Percentiles rank a stretch among this genome's conserved stretches.
phyloP scores from a whole-genome alignment of 2,888 invertebrate genomes.

The Agrenia bidenticulata region DNA sequence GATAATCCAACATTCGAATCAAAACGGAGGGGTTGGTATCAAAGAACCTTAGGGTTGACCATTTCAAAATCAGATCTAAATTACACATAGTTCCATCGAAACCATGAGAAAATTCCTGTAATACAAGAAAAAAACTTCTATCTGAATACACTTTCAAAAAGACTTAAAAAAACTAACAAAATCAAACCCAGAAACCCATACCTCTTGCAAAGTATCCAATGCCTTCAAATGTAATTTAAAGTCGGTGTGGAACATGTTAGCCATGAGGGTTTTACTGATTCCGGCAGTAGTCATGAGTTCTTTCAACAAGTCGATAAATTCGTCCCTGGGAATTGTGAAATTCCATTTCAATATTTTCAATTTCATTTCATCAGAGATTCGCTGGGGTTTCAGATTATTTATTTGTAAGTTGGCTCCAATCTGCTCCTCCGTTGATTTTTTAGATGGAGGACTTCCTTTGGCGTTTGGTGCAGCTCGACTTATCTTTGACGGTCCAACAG shows the following conservation, averaged over 20 bases:
- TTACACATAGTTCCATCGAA: conserved; percentile 80
- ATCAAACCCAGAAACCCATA: no score
- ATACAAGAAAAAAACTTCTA: conserved; percentile 26
- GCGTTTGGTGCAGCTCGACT: conserved; percentile 29
- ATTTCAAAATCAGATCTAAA: conserved; percentile 91
- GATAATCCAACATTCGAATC: conserved; percentile 90
- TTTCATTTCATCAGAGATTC: conserved; percentile 91
- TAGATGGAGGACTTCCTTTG: conserved; percentile 54
- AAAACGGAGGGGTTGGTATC: conserved; percentile 98
- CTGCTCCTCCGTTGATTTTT: conserved; percentile 72
- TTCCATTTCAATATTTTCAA: conserved; percentile 90
- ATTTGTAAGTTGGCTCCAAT: conserved; percentile 62
- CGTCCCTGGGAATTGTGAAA: conserved; percentile 87
- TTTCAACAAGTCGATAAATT: conserved; percentile 87
- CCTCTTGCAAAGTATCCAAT: conserved; percentile 81
- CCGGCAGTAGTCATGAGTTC: conserved; percentile 87
- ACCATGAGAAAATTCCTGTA: conserved; percentile 72
- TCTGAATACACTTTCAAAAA: background rate
- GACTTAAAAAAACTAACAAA: no score
- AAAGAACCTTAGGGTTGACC: conserved; percentile 94
- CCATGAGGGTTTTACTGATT: conserved; percentile 75
- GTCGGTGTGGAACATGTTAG: conserved; percentile 92
- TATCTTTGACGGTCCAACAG: conserved; percentile 16
- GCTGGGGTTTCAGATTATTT: conserved; percentile 86
- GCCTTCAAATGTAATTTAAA: conserved; percentile 94